These are phyloP conservation scores for Cavia aperea DNA, from an alignment of 2,113 vertebrate species.

Conservation along the genomic window DNA sequence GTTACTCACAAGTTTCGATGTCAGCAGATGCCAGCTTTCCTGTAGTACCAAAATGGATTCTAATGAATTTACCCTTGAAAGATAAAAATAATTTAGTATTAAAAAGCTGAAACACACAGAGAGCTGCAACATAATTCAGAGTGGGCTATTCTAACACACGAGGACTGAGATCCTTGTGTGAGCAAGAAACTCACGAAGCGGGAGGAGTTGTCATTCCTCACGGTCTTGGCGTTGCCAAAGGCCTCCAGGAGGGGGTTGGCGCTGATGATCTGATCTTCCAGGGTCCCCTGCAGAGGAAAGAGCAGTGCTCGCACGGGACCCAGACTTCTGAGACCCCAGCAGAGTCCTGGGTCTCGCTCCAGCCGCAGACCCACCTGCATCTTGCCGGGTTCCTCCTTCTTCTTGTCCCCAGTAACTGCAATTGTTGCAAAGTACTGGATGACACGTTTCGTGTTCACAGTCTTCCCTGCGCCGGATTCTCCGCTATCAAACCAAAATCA, in stretches of 20 bases:
- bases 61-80: constrained; percentile 91
- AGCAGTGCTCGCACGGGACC: not conserved
- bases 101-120: constrained; percentile 2
- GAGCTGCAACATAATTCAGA: not conserved
- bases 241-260: constrained; percentile 80
- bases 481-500: constrained; percentile 76
- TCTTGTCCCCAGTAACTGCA: constrained; percentile 73
- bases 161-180: not conserved
- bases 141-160: not conserved
- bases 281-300: constrained; percentile 70
- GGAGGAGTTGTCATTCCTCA: constrained; percentile 83
- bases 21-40: constrained; percentile 93
- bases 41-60: constrained; percentile 91
- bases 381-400: constrained; percentile 77
- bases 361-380: constrained; percentile 75
- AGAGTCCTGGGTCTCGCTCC: not conserved
- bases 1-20: constrained; percentile 90
- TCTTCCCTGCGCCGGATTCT: constrained; percentile 78
- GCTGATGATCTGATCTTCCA: constrained; percentile 81
- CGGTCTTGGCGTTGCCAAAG: constrained; percentile 81
- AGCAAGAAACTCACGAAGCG: constrained; percentile 74
- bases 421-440: constrained; percentile 77
- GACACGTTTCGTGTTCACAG: constrained; percentile 76
- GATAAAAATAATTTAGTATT: constrained; percentile 13
- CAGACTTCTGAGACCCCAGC: not conserved